Percentiles rank a stretch among this genome's conserved stretches.
Conservation (phyloP, 2,888 invertebrate genomes). For the Oligia strigilis region DNA sequence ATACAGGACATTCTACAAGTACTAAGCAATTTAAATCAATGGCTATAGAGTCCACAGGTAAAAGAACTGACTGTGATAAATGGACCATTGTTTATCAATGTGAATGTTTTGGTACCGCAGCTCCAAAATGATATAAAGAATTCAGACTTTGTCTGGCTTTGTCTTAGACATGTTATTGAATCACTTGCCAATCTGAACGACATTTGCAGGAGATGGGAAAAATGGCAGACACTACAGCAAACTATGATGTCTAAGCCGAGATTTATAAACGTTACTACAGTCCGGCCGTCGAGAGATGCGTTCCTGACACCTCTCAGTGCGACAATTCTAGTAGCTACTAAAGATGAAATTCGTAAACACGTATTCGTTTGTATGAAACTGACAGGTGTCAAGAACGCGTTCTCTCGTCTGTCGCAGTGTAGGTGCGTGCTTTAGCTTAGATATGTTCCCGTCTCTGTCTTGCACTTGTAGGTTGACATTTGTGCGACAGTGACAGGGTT, state of each 20-base stretch:
- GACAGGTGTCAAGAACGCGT: no score
- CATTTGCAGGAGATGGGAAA: neutral
- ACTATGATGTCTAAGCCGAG: neutral
- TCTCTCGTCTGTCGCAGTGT: no score
- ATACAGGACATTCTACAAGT: neutral
- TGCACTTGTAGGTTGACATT: neutral
- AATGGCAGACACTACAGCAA: neutral
- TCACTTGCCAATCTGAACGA: neutral
- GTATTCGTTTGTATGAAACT: no score
- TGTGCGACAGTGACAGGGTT: neutral
- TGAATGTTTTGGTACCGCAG: neutral
- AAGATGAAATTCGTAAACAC: no score
- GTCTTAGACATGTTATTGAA: neutral
- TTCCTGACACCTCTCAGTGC: no score
- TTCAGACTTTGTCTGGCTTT: neutral
- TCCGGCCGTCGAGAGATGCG: no score
- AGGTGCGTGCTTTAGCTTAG: neutral
- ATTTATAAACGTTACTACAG: neutral
- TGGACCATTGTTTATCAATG: slow-evolving; percentile 6
- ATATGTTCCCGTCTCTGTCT: neutral
- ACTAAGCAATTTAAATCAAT: neutral
- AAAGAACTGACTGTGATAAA: slow-evolving; percentile 8
- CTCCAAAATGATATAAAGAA: slow-evolving; percentile 10
- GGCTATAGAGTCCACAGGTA: neutral
- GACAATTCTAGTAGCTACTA: no score